Evolutionary conservation across 2,888 invertebrate species (phyloP).

Genomic region (Sinohyriopsis cumingii): DNA sequence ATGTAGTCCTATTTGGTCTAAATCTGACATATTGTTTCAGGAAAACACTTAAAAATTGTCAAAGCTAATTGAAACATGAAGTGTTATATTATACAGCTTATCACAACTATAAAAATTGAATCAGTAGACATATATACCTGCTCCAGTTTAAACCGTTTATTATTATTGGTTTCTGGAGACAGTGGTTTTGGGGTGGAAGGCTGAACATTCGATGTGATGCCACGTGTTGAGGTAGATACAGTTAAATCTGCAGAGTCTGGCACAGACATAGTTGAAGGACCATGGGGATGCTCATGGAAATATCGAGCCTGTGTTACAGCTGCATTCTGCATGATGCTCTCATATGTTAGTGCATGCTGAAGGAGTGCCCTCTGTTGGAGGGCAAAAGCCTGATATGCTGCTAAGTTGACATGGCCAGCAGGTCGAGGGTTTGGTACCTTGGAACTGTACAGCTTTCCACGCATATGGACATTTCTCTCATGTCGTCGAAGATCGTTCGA

Average conservation of each 20-base stretch:
- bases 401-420: slow-evolving; percentile 53
- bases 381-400: slow-evolving; percentile 62
- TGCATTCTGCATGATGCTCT: slow-evolving; percentile 58
- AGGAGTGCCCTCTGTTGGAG: slow-evolving; percentile 61
- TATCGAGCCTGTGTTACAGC: slow-evolving; percentile 38
- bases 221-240: slow-evolving; percentile 39
- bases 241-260: slow-evolving; percentile 26
- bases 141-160: slow-evolving; percentile 50
- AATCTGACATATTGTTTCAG: too few relatives aligned
- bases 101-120: neutral
- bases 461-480: slow-evolving; percentile 66
- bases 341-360: slow-evolving; percentile 62
- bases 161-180: slow-evolving; percentile 5
- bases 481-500: slow-evolving; percentile 64
- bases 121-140: slow-evolving; percentile 38
- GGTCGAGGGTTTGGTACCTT: slow-evolving; percentile 37
- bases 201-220: slow-evolving; percentile 25
- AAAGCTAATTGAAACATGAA: too few relatives aligned
- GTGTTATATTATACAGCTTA: neutral
- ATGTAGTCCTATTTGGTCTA: too few relatives aligned
- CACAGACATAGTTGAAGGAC: slow-evolving; percentile 14
- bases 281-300: slow-evolving; percentile 20
- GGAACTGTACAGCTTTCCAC: slow-evolving; percentile 61
- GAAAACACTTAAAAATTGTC: too few relatives aligned
- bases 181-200: slow-evolving; percentile 24